Conservation (phyloP, 2,888 invertebrate species). For the Yponomeuta evonymella region DNA sequence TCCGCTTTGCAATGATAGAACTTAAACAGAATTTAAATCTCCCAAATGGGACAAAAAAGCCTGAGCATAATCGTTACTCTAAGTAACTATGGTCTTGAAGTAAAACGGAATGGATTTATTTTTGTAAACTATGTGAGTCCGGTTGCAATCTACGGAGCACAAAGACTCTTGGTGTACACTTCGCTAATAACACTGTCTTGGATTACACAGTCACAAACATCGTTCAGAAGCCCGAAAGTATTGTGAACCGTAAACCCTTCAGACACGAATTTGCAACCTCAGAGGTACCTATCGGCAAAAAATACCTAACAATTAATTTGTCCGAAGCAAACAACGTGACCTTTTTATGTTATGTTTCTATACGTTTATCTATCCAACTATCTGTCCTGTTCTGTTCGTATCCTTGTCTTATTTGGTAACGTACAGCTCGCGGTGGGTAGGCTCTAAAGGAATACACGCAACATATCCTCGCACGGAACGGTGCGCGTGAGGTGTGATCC, state of each 20-base stretch:
- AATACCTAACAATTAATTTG: neutral
- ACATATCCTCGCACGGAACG: constrained; percentile 63
- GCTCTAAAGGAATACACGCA: constrained; percentile 70
- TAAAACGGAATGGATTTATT: constrained; percentile 39
- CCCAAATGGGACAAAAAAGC: neutral
- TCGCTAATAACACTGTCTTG: constrained; percentile 72
- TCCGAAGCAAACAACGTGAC: constrained; percentile 26
- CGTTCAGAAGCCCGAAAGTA: constrained; percentile 31
- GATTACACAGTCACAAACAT: constrained; percentile 75
- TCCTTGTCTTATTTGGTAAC: constrained; percentile 24
- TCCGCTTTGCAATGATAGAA: constrained; percentile 37
- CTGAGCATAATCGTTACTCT: neutral
- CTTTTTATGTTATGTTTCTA: constrained; percentile 53
- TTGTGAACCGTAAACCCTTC: constrained; percentile 12
- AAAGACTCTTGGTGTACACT: constrained; percentile 75
- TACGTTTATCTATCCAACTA: constrained; percentile 59
- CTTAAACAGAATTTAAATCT: neutral
- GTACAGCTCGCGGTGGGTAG: constrained; percentile 47
- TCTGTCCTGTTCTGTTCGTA: constrained; percentile 60
- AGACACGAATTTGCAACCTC: constrained; percentile 4
- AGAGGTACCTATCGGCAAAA: constrained; percentile 1
- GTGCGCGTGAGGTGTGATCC: constrained; percentile 73
- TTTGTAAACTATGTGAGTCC: constrained; percentile 53
- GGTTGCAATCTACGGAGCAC: constrained; percentile 77
- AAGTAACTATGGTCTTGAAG: constrained; percentile 19